These are phyloP conservation scores for Entomobrya proxima DNA, from an alignment of 2,888 invertebrate species.

Conservation along the genomic window DNA sequence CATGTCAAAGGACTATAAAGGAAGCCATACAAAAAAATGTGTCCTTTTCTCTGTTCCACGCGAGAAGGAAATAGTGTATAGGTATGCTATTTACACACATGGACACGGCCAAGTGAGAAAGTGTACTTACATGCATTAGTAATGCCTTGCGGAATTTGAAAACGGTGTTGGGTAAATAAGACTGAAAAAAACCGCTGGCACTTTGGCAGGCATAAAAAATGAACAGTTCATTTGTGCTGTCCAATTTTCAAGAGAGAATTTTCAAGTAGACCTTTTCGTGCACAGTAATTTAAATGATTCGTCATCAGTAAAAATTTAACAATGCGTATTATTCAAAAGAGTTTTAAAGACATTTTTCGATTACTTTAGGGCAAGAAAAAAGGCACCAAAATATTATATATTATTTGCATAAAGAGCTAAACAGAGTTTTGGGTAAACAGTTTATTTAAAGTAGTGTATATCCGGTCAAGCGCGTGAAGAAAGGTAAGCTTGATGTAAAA, in stretches of 20 bases:
- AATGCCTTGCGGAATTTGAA: background rate
- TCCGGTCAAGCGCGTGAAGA: conserved; percentile 13
- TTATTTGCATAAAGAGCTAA: background rate
- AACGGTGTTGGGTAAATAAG: background rate
- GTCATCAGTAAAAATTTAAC: too few relatives aligned
- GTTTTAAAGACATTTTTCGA: background rate
- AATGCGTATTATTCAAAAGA: background rate
- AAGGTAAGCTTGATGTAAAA: background rate
- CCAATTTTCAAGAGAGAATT: background rate
- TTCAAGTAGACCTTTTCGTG: background rate
- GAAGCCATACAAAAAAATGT: background rate
- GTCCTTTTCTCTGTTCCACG: background rate
- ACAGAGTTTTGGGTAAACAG: conserved; percentile 10
- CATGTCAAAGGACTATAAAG: conserved; percentile 6
- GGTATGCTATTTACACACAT: background rate
- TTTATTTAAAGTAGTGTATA: conserved; percentile 25
- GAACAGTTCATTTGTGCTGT: background rate
- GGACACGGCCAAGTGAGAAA: background rate
- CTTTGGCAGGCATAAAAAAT: too few relatives aligned
- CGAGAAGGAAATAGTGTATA: background rate
- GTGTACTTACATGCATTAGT: conserved; percentile 10
- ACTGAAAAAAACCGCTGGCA: background rate
- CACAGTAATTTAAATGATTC: background rate
- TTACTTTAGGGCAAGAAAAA: background rate
- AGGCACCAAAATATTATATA: background rate